A percentile compares a stretch with the other conserved stretches of the same genome.
Conservation (phyloP, 2,888 invertebrate genomes). For the Odontocerum albicorne region DNA sequence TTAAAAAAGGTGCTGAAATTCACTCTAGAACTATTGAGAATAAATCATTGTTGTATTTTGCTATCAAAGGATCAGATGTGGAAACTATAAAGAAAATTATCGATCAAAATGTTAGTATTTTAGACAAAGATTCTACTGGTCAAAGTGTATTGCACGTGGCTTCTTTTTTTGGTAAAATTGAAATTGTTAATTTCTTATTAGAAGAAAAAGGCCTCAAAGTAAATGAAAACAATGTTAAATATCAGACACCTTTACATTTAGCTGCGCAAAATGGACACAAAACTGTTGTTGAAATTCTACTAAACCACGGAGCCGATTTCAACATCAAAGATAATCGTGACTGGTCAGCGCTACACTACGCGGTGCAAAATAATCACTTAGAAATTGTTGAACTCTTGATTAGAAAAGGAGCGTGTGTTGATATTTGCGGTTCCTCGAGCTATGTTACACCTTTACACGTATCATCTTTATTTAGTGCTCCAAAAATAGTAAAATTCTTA, state of each 20-base stretch:
- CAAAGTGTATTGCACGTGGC: neutral
- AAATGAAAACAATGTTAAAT: neutral
- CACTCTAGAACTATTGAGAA: neutral
- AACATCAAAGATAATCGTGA: neutral
- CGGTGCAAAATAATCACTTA: neutral
- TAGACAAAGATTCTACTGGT: neutral
- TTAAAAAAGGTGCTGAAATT: neutral
- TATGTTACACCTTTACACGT: no score
- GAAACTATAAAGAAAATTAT: neutral
- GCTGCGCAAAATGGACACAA: neutral
- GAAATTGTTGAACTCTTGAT: neutral
- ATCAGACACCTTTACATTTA: neutral
- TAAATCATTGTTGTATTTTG: neutral
- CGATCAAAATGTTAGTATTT: neutral
- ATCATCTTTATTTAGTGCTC: no score
- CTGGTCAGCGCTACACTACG: neutral
- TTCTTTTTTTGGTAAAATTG: neutral
- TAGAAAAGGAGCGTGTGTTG: neutral
- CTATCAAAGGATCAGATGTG: neutral
- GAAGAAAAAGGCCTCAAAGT: neutral
- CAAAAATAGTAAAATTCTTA: no score
- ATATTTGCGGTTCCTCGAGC: neutral
- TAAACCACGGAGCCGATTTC: neutral
- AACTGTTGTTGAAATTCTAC: neutral
- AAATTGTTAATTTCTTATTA: neutral